These are phyloP conservation scores for Natator depressus DNA, from an alignment of 2,113 vertebrate genomes.

Conservation along the genomic window DNA sequence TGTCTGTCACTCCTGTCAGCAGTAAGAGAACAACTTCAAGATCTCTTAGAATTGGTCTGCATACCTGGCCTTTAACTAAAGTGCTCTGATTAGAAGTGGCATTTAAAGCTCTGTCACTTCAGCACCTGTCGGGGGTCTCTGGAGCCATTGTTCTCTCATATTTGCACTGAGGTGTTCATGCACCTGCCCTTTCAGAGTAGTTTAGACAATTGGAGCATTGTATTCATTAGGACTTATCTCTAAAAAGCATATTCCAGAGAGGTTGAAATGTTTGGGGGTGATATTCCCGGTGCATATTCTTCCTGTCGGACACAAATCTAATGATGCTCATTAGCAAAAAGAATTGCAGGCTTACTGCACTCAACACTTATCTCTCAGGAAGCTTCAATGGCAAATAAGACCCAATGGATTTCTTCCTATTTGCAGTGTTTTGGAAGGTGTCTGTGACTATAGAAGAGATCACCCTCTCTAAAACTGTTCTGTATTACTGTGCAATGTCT, in stretches of 20 bases:
- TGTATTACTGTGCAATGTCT: background rate
- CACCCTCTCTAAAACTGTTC: background rate
- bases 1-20: conserved; percentile 38
- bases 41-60: background rate
- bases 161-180: background rate
- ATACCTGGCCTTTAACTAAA: background rate
- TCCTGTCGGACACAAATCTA: conserved; percentile 39
- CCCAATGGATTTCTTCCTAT: background rate
- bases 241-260: conserved; percentile 22
- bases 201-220: background rate
- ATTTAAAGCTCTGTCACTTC: conserved; percentile 4
- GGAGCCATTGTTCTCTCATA: background rate
- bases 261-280: background rate
- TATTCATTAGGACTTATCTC: conserved; percentile 45
- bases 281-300: background rate
- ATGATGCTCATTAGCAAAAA: conserved; percentile 28
- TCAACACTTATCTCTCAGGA: background rate
- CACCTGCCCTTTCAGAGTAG: conserved; percentile 31
- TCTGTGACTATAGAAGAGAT: background rate
- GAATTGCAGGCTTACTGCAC: conserved; percentile 31
- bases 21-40: conserved; percentile 11
- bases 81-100: background rate
- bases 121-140: background rate
- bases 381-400: conserved; percentile 42
- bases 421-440: background rate